Conservation (phyloP, 2,113 vertebrate genomes). For the Passer montanus region DNA sequence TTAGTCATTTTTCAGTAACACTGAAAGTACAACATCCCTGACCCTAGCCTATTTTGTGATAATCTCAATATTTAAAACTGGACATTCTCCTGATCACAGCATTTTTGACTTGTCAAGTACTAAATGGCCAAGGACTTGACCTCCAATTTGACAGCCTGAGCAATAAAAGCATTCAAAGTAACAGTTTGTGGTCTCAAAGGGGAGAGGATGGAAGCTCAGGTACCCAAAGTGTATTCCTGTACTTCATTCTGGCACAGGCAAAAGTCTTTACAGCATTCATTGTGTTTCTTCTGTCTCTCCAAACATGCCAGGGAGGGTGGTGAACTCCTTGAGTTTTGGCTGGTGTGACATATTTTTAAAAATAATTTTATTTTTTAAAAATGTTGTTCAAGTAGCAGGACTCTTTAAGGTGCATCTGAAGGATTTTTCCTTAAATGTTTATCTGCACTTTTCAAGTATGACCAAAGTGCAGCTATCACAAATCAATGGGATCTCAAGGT, state of each 20-base stretch:
- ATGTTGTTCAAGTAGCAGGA: neutral
- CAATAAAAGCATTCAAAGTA: neutral
- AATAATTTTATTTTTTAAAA: neutral
- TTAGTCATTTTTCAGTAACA: neutral
- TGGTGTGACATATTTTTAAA: neutral
- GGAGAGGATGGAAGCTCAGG: neutral
- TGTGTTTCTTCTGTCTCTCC: neutral
- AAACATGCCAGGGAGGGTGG: neutral
- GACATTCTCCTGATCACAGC: neutral
- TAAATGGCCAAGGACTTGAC: neutral
- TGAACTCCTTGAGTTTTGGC: neutral
- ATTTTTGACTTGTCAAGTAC: neutral
- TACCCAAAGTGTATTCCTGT: neutral
- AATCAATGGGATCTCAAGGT: neutral
- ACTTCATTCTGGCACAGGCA: neutral
- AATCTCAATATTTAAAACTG: neutral
- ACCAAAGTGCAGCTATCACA: neutral
- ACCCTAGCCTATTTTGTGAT: neutral
- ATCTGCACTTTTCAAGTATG: neutral
- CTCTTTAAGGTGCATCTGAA: neutral
- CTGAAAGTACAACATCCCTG: neutral
- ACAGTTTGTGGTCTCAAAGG: neutral
- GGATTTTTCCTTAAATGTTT: slow-evolving; percentile 6
- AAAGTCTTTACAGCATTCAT: rapidly evolving
- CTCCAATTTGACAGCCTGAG: neutral